Base-by-base conservation (phyloP, 1,140 invertebrate species). In the Babylonia areolata region DNA sequence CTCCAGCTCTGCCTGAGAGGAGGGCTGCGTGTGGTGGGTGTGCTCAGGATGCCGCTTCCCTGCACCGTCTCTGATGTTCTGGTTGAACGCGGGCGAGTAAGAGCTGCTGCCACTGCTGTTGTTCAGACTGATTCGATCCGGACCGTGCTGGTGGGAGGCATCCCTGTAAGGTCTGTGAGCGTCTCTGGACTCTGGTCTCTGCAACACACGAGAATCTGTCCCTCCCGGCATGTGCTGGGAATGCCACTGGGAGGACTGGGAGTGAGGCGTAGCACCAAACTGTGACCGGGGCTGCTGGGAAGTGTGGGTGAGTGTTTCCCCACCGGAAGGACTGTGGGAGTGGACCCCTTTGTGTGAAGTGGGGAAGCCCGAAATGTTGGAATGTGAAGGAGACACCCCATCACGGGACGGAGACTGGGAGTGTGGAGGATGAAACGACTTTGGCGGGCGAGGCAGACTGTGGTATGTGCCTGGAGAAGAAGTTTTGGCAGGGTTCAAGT, bases 381-480 rank as follows among this genome's bases (percentile, higher is more conserved):
- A 40, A 37, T 37, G 37, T 9, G 75, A 77, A 9, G 75, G 75
- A 20, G 37, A 39, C 37, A 42, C 2, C 2, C 15, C 75, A 17
- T 77, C 75, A 37, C 75, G 20, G 33, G 42, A 51, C n/a, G 79
- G 42, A 35, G 71, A 69, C 71, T 79, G 77, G n/a, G 77, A n/a
- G 77, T 79, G 78, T 11, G 5, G 42, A 80, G 78, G 20, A 33
- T 58, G 78, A 54, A 42, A 80, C 6, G 40, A 40, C 17, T 39
- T 17, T 23, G 46, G 54, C 1, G 51, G 64, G 1, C 82, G 58
- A 1, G 82, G 82, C 33, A 84, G 64, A 73, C 82, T 84, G 37
- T 84, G 37, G 39, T 73, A 84, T 35, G 54, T 84, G 6, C 35
- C 71, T 35, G 82, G 82, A 75, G 39, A 2, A 46, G 42, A 75